Conservation (phyloP, 53 echinoderm and acorn worm species). For the Astropecten irregularis region DNA sequence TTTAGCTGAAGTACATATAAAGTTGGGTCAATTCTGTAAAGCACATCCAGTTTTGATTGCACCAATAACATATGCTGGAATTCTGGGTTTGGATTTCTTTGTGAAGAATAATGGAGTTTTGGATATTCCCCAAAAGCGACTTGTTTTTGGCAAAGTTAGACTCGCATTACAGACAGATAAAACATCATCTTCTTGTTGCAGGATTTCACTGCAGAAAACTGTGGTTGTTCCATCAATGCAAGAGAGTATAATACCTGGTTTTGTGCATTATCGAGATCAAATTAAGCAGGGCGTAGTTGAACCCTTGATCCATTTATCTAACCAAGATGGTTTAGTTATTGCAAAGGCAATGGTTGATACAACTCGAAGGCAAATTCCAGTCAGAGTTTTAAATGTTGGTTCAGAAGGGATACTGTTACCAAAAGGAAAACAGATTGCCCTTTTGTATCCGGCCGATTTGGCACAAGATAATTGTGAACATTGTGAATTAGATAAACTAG, state of each 20-base stretch:
- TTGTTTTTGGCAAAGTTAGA: background rate
- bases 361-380: background rate
- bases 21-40: background rate
- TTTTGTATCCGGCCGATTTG: conserved; percentile 14
- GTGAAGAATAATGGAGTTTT: background rate
- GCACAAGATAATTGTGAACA: background rate
- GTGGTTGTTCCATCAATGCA: conserved; percentile 2
- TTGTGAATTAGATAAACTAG: background rate
- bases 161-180: background rate
- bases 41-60: background rate
- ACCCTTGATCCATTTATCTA: background rate
- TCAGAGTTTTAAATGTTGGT: conserved; percentile 11
- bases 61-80: too few species aligned
- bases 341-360: background rate
- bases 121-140: background rate
- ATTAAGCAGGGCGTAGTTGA: background rate
- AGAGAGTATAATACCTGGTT: conserved; percentile 13
- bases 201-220: conserved; percentile 9
- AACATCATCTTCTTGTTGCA: background rate
- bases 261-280: background rate
- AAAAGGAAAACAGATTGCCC: conserved; percentile 26
- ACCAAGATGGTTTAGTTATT: background rate
- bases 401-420: conserved; percentile 3
- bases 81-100: conserved; percentile 15
- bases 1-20: background rate